Conservation (phyloP, 1,140 invertebrate genomes). For the Anadara kagoshimensis region DNA sequence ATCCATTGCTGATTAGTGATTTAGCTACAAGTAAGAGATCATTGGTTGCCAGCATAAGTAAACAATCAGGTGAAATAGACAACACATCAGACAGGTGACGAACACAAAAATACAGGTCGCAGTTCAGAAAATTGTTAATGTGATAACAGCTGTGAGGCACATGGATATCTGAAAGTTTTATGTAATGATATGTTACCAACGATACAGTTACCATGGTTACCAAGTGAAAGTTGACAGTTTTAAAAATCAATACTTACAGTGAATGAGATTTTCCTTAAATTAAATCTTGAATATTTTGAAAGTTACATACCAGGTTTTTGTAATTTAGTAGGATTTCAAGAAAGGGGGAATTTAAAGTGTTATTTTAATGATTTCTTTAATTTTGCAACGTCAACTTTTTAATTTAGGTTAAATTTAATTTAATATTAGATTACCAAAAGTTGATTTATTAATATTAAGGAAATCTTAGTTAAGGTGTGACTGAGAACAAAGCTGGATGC, state of each 20-base stretch:
- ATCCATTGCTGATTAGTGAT: slow-evolving; percentile 40
- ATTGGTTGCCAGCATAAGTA: slow-evolving; percentile 3
- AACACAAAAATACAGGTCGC: not conserved
- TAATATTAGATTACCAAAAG: too few relatives aligned
- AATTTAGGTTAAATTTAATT: too few relatives aligned
- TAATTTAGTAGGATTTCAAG: too few relatives aligned
- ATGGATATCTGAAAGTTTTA: too few relatives aligned
- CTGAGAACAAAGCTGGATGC: too few relatives aligned
- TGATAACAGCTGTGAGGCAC: not conserved
- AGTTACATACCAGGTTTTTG: too few relatives aligned
- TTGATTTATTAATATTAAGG: too few relatives aligned
- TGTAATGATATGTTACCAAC: not conserved
- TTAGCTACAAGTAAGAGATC: slow-evolving; percentile 40
- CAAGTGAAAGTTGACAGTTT: not conserved
- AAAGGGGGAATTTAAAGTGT: not conserved
- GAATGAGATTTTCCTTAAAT: too few relatives aligned
- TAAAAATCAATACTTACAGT: too few relatives aligned
- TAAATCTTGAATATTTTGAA: too few relatives aligned
- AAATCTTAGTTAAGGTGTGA: too few relatives aligned
- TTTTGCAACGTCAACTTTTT: slow-evolving; percentile 1
- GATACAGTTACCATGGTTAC: not conserved
- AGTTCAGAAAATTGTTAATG: not conserved
- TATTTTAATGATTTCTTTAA: not conserved
- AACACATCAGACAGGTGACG: slow-evolving; percentile 13
- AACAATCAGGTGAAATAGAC: not conserved